Conservation (phyloP, 2,888 invertebrate species). For the Tenthredo mesomela region DNA sequence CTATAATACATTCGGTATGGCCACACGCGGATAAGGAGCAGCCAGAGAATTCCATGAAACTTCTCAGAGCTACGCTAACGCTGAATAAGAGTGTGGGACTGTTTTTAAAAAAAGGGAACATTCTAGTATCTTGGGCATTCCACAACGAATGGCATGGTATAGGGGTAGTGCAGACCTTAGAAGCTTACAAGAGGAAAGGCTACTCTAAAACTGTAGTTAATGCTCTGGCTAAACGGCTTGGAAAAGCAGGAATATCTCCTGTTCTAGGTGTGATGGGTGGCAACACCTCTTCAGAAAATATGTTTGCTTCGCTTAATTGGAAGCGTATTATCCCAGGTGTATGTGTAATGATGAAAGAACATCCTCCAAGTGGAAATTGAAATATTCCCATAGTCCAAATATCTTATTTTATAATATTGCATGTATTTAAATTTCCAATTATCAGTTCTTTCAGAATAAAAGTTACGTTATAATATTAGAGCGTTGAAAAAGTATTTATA, state of each 20-base stretch:
- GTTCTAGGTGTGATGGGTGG: slow-evolving; percentile 68
- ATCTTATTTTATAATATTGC: neutral
- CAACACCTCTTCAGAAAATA: slow-evolving; percentile 71
- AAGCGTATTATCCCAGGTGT: neutral
- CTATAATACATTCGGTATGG: slow-evolving; percentile 71
- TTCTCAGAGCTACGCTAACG: slow-evolving; percentile 68
- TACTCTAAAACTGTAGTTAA: slow-evolving; percentile 73
- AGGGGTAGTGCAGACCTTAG: slow-evolving; percentile 72
- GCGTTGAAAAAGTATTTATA: too few relatives aligned
- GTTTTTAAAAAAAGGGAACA: slow-evolving; percentile 70
- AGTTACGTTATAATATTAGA: neutral
- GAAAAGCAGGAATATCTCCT: slow-evolving; percentile 69
- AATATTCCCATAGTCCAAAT: neutral
- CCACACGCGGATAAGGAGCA: slow-evolving; percentile 69
- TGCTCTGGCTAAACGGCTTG: slow-evolving; percentile 71
- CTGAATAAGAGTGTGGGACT: slow-evolving; percentile 74
- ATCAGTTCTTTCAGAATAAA: neutral
- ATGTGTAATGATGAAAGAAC: slow-evolving; percentile 48
- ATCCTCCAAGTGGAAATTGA: neutral
- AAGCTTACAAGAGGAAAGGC: slow-evolving; percentile 72
- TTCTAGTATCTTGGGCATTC: slow-evolving; percentile 74
- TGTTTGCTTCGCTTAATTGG: slow-evolving; percentile 64
- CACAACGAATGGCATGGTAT: slow-evolving; percentile 72
- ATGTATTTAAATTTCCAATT: neutral
- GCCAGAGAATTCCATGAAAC: slow-evolving; percentile 62